These are phyloP conservation scores for Apistogramma diplotaenia DNA, from an alignment of 2,113 vertebrate species.

Conservation along the genomic window DNA sequence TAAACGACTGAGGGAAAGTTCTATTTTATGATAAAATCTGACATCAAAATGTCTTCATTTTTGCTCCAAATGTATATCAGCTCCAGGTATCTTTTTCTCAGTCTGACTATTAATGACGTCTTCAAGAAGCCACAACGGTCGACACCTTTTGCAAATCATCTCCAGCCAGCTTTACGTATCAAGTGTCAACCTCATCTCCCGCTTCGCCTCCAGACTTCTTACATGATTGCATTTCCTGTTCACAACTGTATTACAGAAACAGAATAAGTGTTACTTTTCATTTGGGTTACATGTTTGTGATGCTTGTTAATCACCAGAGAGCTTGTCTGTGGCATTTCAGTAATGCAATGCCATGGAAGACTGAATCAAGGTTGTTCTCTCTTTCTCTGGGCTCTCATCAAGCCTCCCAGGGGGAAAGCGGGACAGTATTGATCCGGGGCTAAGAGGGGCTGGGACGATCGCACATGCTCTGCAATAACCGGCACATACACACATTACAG, in stretches of 20 bases:
- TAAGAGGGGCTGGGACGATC: conserved; percentile 22
- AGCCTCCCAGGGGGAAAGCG: background rate
- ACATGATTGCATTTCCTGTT: background rate
- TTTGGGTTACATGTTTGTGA: background rate
- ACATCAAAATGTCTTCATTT: too few relatives aligned
- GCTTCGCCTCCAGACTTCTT: background rate
- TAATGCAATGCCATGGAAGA: background rate
- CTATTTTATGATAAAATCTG: too few relatives aligned
- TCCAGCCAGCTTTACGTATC: background rate
- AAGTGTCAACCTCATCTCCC: background rate
- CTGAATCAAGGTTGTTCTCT: background rate
- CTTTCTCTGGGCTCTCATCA: conserved; percentile 6
- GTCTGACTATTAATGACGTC: background rate
- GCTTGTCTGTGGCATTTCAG: background rate
- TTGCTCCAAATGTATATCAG: too few relatives aligned
- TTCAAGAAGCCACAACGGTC: background rate
- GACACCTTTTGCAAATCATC: background rate
- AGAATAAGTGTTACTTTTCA: background rate
- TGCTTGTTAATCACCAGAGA: background rate
- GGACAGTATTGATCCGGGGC: conserved; percentile 39
- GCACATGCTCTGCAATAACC: conserved; percentile 26
- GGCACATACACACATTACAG: conserved; percentile 5
- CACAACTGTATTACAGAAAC: background rate
- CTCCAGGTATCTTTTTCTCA: background rate
- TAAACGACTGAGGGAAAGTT: background rate